Evolutionary conservation across 2,888 invertebrate genomes (phyloP).

Genomic region (Cecidostiba fungosa): DNA sequence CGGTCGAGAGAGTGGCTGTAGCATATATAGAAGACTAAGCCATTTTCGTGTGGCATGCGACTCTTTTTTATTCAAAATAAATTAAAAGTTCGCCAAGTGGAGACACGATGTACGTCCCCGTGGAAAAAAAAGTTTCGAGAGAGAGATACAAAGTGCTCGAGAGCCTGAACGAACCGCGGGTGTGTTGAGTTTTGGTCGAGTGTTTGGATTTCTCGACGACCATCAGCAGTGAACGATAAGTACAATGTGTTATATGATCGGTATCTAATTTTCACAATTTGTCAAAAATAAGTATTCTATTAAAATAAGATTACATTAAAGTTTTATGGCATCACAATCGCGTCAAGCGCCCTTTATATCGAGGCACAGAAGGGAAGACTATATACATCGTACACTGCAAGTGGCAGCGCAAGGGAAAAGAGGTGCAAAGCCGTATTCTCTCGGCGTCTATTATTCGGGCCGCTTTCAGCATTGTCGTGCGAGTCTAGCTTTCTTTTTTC

Average conservation of each 20-base stretch:
- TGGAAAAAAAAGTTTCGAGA: not conserved
- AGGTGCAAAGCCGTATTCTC: not conserved
- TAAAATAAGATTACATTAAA: too few relatives aligned
- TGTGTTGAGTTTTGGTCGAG: not conserved
- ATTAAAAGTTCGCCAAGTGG: conserved; percentile 10
- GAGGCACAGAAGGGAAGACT: not conserved
- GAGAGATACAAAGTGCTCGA: not conserved
- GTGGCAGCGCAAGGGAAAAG: not conserved
- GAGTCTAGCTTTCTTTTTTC: conserved; percentile 4
- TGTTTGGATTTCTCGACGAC: not conserved
- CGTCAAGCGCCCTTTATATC: not conserved
- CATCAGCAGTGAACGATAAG: too few relatives aligned
- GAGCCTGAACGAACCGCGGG: not conserved
- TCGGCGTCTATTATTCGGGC: not conserved
- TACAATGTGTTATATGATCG: too few relatives aligned
- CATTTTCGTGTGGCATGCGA: not conserved
- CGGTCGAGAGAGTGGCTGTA: not conserved
- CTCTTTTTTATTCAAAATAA: conserved; percentile 18
- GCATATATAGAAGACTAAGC: not conserved
- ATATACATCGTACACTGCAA: not conserved
- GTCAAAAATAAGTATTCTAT: too few relatives aligned
- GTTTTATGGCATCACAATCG: too few relatives aligned
- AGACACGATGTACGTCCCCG: too few relatives aligned
- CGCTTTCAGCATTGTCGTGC: not conserved
- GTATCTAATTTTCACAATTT: too few relatives aligned